phyloP scores from a whole-genome alignment of 2,888 invertebrate genomes.

The Apoda limacodes region DNA sequence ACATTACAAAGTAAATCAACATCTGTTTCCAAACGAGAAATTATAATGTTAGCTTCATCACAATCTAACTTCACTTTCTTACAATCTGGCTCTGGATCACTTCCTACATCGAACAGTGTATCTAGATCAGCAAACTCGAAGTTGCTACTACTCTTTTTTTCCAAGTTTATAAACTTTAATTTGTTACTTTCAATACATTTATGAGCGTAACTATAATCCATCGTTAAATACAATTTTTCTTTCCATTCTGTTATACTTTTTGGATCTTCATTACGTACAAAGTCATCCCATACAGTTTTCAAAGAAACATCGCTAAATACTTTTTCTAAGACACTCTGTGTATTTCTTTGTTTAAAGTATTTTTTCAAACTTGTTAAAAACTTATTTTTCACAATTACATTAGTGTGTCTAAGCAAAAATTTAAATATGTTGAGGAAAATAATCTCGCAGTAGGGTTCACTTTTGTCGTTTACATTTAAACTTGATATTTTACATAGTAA shows the following conservation, averaged over 20 bases:
- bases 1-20: slow-evolving; percentile 27
- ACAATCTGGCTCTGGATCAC: slow-evolving; percentile 30
- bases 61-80: slow-evolving; percentile 40
- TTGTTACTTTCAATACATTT: slow-evolving; percentile 28
- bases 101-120: slow-evolving; percentile 32
- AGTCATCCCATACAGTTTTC: slow-evolving; percentile 24
- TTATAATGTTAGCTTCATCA: slow-evolving; percentile 29
- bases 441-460: slow-evolving; percentile 22
- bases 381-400: slow-evolving; percentile 25
- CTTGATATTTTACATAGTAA: slow-evolving; percentile 32
- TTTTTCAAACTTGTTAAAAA: slow-evolving; percentile 26
- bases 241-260: slow-evolving; percentile 9
- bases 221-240: slow-evolving; percentile 18
- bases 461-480: slow-evolving; percentile 22
- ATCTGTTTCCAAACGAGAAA: slow-evolving; percentile 38
- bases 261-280: slow-evolving; percentile 8
- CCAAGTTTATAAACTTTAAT: slow-evolving; percentile 10
- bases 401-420: slow-evolving; percentile 24
- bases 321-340: too few relatives aligned
- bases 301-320: slow-evolving; percentile 23
- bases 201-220: slow-evolving; percentile 26
- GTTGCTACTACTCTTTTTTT: slow-evolving; percentile 25
- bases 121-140: slow-evolving; percentile 48
- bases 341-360: too few relatives aligned
- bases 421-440: slow-evolving; percentile 25